Evolutionary conservation across 2,113 vertebrate genomes (phyloP).

Genomic region (Phodopus roborovskii): DNA sequence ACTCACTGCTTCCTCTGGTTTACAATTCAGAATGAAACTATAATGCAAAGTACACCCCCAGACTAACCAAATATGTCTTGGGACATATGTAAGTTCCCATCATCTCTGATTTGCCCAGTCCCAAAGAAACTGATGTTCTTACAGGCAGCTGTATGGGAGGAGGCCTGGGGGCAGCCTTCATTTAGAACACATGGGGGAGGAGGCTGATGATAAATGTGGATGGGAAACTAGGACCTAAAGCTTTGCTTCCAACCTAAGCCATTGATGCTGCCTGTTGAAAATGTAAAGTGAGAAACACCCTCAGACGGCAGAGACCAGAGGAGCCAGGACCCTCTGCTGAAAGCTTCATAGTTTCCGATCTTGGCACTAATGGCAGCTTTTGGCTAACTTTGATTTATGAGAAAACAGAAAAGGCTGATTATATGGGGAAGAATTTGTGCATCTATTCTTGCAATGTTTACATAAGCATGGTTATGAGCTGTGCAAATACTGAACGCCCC

Average conservation of each 20-base stretch:
- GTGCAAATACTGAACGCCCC: background rate
- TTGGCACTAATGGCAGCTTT: background rate
- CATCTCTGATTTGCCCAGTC: background rate
- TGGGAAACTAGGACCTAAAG: background rate
- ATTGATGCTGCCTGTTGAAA: background rate
- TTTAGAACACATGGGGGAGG: background rate
- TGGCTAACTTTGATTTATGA: conserved; percentile 8
- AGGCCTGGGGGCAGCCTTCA: background rate
- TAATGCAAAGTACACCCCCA: conserved; percentile 50
- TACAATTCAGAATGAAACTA: background rate
- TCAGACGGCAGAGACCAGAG: conserved; percentile 30
- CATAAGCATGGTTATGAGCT: background rate
- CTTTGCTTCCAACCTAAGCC: background rate
- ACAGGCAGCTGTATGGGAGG: background rate
- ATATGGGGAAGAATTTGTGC: background rate
- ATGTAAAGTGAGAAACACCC: background rate
- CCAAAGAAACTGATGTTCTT: background rate
- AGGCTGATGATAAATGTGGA: background rate
- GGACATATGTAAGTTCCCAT: background rate
- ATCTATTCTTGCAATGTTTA: background rate
- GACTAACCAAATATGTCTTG: conserved; percentile 7
- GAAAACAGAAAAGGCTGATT: background rate
- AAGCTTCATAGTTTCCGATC: conserved; percentile 1
- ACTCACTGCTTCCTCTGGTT: background rate
- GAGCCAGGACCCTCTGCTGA: background rate